Base-by-base conservation (phyloP, 2,113 vertebrate species). In the Megatriorchis doriae region DNA sequence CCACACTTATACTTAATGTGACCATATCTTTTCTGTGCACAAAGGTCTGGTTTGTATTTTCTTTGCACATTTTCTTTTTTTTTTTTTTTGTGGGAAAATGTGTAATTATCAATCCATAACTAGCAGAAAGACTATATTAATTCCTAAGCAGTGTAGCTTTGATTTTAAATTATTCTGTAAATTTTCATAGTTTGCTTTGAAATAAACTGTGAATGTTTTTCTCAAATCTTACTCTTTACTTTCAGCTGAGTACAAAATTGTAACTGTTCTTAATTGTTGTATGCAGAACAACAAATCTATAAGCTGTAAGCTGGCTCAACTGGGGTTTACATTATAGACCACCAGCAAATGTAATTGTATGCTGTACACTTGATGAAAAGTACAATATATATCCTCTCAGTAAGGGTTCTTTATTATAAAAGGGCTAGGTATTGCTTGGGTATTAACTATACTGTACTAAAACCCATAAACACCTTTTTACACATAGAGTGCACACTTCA, bases 401-500 rank as follows among this genome's bases (percentile, higher is more conserved):
- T 97, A 89, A 97, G 97, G 93, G 96, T 97, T 88, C 97, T 96
- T 88, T 85, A 95, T 98, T 97, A 96, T 98, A 97, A 98, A 96
- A 98, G 96, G 75, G 70, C 90, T 95, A 96, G 97, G 97, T 97
- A 97, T 96, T 97, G 97, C 96, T 94, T 96, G 91, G 94, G 97
- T 98, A 98, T 98, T 98, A 98, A 97, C 97, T 98, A 96, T 98
- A 98, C 97, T 98, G 97, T 98, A 98, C 95, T 93, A 97, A 98
- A 98, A 83, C 98, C 97, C 97, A 97, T 98, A 98, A 98, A 98
- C 98, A 98, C 98, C 97, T 98, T 98, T 98, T 98, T 98, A 98
- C 81, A 96, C 92, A 43, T 98, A 97, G 95, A 98, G 97, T 92
- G 96, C 97, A 97, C 96, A 96, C 97, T 98, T 98, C 97, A 97